Evolutionary conservation across 2,888 invertebrate species (phyloP).

Genomic region (Halictus ligatus): DNA sequence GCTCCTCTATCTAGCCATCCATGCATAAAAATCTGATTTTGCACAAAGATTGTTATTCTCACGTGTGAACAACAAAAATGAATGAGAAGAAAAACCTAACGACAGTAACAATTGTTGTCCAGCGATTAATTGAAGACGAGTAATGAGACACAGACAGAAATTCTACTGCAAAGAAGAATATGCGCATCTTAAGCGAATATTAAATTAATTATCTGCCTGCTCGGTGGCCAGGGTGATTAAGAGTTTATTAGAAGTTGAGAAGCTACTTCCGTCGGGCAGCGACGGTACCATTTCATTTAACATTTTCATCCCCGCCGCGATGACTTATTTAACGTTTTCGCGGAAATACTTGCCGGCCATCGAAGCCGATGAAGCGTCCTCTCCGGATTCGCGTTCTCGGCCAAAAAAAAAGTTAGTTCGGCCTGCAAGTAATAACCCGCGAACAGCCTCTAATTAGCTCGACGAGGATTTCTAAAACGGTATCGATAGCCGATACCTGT

Average conservation of each 20-base stretch:
- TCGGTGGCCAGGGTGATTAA: not conserved
- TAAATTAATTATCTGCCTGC: not conserved
- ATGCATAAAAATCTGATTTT: not conserved
- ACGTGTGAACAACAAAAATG: too few species aligned
- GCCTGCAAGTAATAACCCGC: conserved; percentile 31
- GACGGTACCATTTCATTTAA: not conserved
- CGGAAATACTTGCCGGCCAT: not conserved
- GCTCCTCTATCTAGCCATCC: too few species aligned
- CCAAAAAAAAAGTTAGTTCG: conserved; percentile 15
- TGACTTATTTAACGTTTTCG: not conserved
- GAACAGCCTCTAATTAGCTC: conserved; percentile 35
- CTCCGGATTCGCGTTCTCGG: not conserved
- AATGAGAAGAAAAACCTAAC: too few species aligned
- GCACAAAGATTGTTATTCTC: too few species aligned
- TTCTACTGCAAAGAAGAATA: not conserved
- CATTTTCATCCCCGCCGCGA: not conserved
- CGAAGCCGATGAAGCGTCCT: not conserved
- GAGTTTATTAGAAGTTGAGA: conserved; percentile 15
- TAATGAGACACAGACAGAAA: not conserved
- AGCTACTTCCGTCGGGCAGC: not conserved
- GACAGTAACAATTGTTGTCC: too few species aligned
- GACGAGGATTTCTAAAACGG: conserved; percentile 38
- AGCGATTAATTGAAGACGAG: not conserved
- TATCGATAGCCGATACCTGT: conserved; percentile 51
- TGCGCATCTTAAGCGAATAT: not conserved